Conservation (phyloP, 2,113 vertebrate species). For the Furnarius figulus region DNA sequence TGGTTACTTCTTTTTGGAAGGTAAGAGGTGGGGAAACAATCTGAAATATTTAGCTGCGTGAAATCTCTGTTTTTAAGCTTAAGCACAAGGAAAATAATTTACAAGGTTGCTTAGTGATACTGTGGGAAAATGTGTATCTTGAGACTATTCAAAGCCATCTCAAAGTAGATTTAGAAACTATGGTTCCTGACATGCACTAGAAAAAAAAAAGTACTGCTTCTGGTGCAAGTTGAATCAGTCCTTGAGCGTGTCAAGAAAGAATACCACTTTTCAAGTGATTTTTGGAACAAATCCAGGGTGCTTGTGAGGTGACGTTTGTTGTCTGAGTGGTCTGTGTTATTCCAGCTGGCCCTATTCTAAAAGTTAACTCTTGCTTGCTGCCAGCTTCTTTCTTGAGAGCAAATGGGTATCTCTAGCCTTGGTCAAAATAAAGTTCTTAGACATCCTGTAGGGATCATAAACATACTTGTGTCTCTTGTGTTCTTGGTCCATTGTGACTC, state of each 20-base stretch:
- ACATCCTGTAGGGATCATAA: background rate
- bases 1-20: background rate
- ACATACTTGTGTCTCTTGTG: background rate
- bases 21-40: background rate
- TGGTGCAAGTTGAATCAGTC: slow-evolving; percentile 39
- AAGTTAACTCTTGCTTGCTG: slow-evolving; percentile 66
- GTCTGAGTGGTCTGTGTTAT: slow-evolving; percentile 67
- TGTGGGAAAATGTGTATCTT: background rate
- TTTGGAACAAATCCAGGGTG: slow-evolving; percentile 64
- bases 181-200: background rate
- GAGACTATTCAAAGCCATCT: slow-evolving; percentile 20
- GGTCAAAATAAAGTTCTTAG: slow-evolving; percentile 10
- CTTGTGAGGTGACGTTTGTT: slow-evolving; percentile 67
- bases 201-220: background rate
- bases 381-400: slow-evolving; percentile 7
- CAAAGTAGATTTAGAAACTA: slow-evolving; percentile 12
- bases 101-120: background rate
- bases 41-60: background rate
- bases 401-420: background rate
- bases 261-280: slow-evolving; percentile 69
- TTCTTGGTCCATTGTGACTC: background rate
- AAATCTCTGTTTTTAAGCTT: slow-evolving; percentile 1
- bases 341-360: slow-evolving; percentile 56
- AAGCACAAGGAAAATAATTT: background rate
- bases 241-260: slow-evolving; percentile 55